These are phyloP conservation scores for Cybosia mesomella DNA, from an alignment of 2,888 invertebrate genomes.

Conservation along the genomic window DNA sequence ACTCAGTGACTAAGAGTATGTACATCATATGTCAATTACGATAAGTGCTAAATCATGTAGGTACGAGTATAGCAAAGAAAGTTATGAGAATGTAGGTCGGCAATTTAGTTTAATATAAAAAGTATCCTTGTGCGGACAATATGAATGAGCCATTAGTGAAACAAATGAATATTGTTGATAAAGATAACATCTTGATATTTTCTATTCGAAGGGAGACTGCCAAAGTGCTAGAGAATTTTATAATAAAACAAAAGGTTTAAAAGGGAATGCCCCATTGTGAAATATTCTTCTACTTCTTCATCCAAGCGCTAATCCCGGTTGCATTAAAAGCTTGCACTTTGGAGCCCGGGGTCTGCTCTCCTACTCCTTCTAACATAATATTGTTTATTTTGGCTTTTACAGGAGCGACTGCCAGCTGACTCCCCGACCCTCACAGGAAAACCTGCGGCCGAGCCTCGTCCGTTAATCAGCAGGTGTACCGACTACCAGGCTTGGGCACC, in stretches of 20 bases:
- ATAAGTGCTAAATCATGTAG: constrained; percentile 77
- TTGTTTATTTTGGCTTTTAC: no score
- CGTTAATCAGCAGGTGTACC: no score
- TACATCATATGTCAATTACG: constrained; percentile 63
- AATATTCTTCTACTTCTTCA: no score
- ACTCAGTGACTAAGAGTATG: constrained; percentile 26
- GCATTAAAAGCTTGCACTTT: no score
- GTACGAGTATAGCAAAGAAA: constrained; percentile 57
- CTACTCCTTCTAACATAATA: no score
- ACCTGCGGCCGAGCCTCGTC: no score
- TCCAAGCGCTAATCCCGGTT: no score
- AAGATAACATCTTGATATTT: constrained; percentile 34
- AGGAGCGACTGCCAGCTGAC: no score
- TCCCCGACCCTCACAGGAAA: no score
- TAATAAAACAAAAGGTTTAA: constrained; percentile 10
- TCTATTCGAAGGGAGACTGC: neutral
- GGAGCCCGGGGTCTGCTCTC: no score
- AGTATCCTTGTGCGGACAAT: constrained; percentile 49
- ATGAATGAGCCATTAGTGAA: constrained; percentile 50
- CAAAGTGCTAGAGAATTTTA: neutral
- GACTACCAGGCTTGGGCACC: no score
- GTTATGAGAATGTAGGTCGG: constrained; percentile 57
- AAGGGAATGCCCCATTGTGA: constrained; percentile 10
- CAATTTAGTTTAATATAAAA: constrained; percentile 57
- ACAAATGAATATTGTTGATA: constrained; percentile 46